phyloP scores from a whole-genome alignment of 2,888 invertebrate genomes.

The Lacanobia oleracea region DNA sequence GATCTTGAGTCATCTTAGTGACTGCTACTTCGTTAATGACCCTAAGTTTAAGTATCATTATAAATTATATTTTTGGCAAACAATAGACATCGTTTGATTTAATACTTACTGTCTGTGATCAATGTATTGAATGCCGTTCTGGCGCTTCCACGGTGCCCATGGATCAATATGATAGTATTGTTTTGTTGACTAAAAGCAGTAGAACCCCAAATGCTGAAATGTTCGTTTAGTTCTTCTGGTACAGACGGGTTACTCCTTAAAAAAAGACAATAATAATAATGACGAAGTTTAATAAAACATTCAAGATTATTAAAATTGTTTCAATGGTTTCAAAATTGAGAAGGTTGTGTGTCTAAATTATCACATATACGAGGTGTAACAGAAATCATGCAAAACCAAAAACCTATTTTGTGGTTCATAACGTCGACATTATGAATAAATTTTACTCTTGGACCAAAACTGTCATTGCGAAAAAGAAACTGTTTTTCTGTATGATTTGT shows the following conservation, averaged over 20 bases:
- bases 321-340: background rate
- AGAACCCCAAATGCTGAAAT: background rate
- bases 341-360: background rate
- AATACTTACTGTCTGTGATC: constrained; percentile 15
- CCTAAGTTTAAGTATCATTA: no score
- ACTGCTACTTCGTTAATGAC: no score
- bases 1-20: no score
- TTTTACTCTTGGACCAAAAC: no score
- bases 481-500: no score
- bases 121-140: constrained; percentile 9
- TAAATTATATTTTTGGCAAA: no score
- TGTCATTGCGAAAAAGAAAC: no score
- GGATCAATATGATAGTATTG: constrained; percentile 20
- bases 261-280: background rate
- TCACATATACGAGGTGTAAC: background rate
- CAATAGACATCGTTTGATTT: background rate
- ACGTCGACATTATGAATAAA: no score
- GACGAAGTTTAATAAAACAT: background rate
- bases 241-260: constrained; percentile 12
- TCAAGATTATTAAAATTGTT: no score
- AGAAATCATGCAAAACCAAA: no score
- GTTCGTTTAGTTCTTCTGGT: background rate
- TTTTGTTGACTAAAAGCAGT: background rate
- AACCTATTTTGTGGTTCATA: no score
- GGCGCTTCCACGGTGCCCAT: constrained; percentile 21